phyloP scores from a whole-genome alignment of 2,888 invertebrate species.

The Hymenopus coronatus region DNA sequence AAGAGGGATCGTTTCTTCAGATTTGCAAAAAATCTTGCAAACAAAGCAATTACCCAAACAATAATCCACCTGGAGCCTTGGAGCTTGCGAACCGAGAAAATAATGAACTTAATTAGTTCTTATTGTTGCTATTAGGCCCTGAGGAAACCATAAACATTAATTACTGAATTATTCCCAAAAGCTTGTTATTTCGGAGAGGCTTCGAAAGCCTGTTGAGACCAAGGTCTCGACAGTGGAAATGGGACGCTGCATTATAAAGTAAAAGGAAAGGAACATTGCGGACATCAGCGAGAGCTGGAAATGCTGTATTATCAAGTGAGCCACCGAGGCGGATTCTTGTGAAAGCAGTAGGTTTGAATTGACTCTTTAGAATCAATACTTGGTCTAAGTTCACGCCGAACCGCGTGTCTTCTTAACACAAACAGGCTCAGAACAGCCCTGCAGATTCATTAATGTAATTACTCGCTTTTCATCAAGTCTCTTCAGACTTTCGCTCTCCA shows the following conservation, averaged over 20 bases:
- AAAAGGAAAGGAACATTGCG: not conserved
- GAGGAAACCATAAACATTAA: too few species aligned
- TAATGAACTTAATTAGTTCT: too few species aligned
- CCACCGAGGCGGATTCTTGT: not conserved
- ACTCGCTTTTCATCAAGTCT: slow-evolving; percentile 5
- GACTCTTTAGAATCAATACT: not conserved
- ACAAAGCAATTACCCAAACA: too few species aligned
- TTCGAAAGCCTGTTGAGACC: too few species aligned
- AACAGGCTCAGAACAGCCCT: not conserved
- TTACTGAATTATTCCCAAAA: too few species aligned
- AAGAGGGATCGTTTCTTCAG: too few species aligned
- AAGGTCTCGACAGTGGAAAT: not conserved
- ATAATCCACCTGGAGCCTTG: too few species aligned
- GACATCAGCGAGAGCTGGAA: not conserved
- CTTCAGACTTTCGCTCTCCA: not conserved
- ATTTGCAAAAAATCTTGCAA: too few species aligned
- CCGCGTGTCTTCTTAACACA: not conserved
- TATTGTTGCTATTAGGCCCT: too few species aligned
- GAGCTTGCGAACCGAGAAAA: too few species aligned
- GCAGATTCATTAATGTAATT: slow-evolving; percentile 4
- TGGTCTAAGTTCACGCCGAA: not conserved
- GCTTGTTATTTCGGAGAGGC: too few species aligned
- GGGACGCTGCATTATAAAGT: not conserved
- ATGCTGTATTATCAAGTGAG: not conserved
- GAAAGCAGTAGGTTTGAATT: not conserved